These are phyloP conservation scores for Cephonodes hylas DNA, from an alignment of 2,888 invertebrate genomes.

Conservation along the genomic window DNA sequence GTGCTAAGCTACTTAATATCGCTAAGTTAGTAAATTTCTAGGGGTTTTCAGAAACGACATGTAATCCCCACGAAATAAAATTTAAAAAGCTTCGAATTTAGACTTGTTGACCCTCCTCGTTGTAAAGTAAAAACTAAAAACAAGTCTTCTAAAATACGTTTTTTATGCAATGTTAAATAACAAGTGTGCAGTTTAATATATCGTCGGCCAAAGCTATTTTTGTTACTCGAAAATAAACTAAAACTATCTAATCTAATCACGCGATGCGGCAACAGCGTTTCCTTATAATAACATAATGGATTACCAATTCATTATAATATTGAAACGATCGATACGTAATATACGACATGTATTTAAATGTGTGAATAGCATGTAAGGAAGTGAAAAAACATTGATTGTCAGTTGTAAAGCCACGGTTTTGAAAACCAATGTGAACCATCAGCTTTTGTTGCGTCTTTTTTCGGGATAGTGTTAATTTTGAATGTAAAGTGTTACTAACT, in stretches of 20 bases:
- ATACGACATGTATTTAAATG: background rate
- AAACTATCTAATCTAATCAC: conserved; percentile 5
- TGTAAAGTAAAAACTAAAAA: too few relatives aligned
- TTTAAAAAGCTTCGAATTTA: too few relatives aligned
- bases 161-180: background rate
- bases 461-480: too few relatives aligned
- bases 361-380: background rate
- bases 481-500: too few relatives aligned
- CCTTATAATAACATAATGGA: background rate
- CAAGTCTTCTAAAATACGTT: background rate
- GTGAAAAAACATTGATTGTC: background rate
- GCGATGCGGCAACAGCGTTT: background rate
- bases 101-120: too few relatives aligned
- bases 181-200: background rate
- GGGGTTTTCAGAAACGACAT: too few relatives aligned
- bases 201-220: background rate
- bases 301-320: background rate
- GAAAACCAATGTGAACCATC: too few relatives aligned
- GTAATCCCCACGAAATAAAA: too few relatives aligned
- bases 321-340: background rate
- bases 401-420: too few relatives aligned
- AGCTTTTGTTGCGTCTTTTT: too few relatives aligned
- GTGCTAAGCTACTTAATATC: too few relatives aligned
- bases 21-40: too few relatives aligned
- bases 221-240: background rate